Evolutionary conservation across 2,888 invertebrate species (phyloP), one percentile per base, ranked within the genome.

Genomic region (Leptothorax acervorum): DNA sequence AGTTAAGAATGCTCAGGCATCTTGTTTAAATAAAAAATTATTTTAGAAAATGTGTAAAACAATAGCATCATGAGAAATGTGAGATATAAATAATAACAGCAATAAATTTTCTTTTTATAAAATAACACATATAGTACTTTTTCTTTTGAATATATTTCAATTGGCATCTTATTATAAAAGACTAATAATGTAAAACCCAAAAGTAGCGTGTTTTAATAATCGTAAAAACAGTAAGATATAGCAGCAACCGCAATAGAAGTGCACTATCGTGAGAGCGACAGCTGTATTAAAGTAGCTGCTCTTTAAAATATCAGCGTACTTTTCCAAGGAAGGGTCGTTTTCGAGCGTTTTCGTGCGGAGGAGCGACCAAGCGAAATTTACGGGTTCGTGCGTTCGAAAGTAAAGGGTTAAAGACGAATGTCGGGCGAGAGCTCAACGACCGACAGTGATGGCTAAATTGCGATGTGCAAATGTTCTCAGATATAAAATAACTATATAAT

Each of bases 341-440:
- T 75, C 45, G 35, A 48, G 48, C 66, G 18, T 48, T 75, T 35
- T 75, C 45, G 35, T 62, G 48, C 66, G 18, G 83, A 89, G 84
- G 65, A 89, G 87, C 87, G 83, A 84, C 85, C 85, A 57, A 89
- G 86, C 62, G 75, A 88, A 89, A 89, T 89, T 89, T 88, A 90
- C 86, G 90, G 83, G 83, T 88, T 88, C 83, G 83, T 89, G 90
- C 88, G 84, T 84, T 65, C 82, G 75, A 85, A 84, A 84, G 86
- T 85, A 86, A 83, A 62, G 90, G 88, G 90, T 90, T 90, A 86
- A 88, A 86, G 83, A 86, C 83, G 88, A 84, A 87, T 87, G 60
- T 85, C 73, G 83, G 85, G 83, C 79, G 83, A 48, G 51, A 83
- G 83, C 73, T 85, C 78, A 83, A 86, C 71, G 90, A 86, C 71